Evolutionary conservation across 2,888 invertebrate genomes (phyloP), one percentile per base, ranked within the genome.

Genomic region (Stenchaetothrips biformis): DNA sequence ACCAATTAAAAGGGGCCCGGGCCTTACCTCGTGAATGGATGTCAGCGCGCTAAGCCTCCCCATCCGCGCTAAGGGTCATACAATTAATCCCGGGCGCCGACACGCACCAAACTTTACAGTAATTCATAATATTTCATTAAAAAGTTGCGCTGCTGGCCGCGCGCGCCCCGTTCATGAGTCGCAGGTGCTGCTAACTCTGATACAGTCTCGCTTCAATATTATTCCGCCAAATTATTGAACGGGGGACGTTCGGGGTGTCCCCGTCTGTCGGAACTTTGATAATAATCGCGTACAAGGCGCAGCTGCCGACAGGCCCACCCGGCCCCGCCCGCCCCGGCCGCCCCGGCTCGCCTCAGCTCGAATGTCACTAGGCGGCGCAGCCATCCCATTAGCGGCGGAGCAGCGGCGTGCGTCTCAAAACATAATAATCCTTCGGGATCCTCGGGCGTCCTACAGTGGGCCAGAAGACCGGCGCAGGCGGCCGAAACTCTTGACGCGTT

Each of bases 71-170:
- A 37, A 74, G 67, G 67, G 67, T 74, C 67, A 25, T 74, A 74
- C 67, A 74, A 74, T 74, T 74, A 74, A 74, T 74, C 67, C 67
- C 25, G 13, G 59, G 59, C 67, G 67, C 67, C 67, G 25, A 74
- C 67, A 74, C 53, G 6, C 59, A 18, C 18, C 18, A 74, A 74
- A 74, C 21, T 74, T 74, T 74, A 25, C 25, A 74, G 67, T 74
- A 74, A 74, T 74, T 74, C 67, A 74, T 74, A 74, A 74, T 74
- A 74, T 74, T 74, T 74, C 67, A 74, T 74, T 74, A 74, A 74
- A 37, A 74, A 74, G 21, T 74, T 74, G 25, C 67, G 25, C 21
- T 25, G 25, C 21, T 25, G 67, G 9, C 67, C 21, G 67, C 67
- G 11, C 67, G 11, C 67, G 21, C 18, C 21, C 25, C 67, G 21